These are phyloP conservation scores for Typhlomys cinereus DNA, from an alignment of 2,113 vertebrate genomes.

Conservation along the genomic window DNA sequence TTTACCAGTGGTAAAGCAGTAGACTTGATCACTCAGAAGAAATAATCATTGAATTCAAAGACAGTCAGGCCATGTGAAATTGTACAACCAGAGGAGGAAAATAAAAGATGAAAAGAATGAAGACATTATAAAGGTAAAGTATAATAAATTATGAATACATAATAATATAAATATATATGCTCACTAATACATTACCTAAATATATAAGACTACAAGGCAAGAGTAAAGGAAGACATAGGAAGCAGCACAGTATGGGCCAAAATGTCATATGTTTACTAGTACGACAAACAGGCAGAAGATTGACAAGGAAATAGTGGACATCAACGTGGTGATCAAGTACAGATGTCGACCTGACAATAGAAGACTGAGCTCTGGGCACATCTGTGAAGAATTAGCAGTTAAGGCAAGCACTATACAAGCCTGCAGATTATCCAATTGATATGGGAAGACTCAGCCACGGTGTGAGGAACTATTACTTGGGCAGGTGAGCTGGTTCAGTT, in stretches of 20 bases:
- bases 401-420: no score
- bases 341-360: no score
- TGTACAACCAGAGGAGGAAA: neutral
- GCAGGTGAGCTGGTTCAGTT: no score
- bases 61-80: neutral
- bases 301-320: neutral
- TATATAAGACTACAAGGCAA: neutral
- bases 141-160: neutral
- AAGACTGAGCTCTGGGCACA: no score
- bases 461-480: no score
- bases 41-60: neutral
- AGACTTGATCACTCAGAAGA: neutral
- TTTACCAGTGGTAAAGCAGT: neutral
- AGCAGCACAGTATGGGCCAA: neutral
- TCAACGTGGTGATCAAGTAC: no score
- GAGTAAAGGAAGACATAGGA: neutral
- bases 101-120: neutral
- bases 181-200: neutral
- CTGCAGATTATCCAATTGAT: no score
- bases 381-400: no score
- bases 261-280: neutral
- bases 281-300: neutral
- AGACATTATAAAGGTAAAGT: neutral
- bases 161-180: neutral
- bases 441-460: no score